Evolutionary conservation across 2,797 vertebrate genomes (phyloP), one percentile per base, ranked within the genome.

Genomic region (Myotis findleyi): DNA sequence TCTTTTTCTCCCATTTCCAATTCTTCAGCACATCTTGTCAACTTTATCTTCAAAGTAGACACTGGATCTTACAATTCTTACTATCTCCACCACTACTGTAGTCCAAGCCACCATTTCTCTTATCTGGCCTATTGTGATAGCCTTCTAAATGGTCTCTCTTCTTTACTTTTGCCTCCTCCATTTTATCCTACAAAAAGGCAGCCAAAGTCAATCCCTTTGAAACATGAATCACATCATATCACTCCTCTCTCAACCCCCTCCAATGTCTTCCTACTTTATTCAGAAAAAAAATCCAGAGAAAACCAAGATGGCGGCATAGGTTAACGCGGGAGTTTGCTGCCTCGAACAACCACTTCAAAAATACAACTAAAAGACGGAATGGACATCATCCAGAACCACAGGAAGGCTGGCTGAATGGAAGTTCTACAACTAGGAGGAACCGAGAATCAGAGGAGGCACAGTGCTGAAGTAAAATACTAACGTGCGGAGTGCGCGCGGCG

Each of bases 1-100:
- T 84, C 66, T 92, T 92, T 85, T 76, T 49, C 76, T 93, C 20
- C 38, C 72, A n/a, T 30, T 87, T 79, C 12, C 18, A 83, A 16
- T 30, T 77, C 25, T 71, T 93, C 71, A 83, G 71, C 27, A 66
- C 41, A 82, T 51, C 36, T 77, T 66, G 12, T 66, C 64, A 55
- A 20, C 3, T 83, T 49, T 76, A 44, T 8, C 76, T 51, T 90
- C 76, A 80, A 80, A 86, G 49, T 23, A 51, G 41, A 75, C 27
- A 33, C 33, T 33, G 64, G 27, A 68, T 68, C 21, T 44, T 75
- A 41, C 0, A 30, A 8, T 59, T 73, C 72, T 85, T 33, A 38
- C 55, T 89, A 59, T 44, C 17, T 49, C 33, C 6, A 41, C 13
- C 62, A 68, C 41, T 6, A 73, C 47, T 27, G 30, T 20, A 89